These are phyloP conservation scores for Poliocrania exsul DNA, from an alignment of 2,797 vertebrate species.

Conservation along the genomic window DNA sequence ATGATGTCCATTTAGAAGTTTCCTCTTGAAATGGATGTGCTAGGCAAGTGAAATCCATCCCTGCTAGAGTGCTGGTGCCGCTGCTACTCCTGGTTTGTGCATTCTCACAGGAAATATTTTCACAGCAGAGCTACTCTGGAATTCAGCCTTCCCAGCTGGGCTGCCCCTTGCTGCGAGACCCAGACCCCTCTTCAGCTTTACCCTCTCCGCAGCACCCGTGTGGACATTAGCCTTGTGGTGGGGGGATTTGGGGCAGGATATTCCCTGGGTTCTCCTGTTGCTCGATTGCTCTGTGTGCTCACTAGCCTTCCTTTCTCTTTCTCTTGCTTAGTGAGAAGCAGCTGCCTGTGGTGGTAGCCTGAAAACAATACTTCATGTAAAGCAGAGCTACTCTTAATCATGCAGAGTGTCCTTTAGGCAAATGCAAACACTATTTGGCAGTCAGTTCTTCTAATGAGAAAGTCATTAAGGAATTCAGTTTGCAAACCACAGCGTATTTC, in stretches of 20 bases:
- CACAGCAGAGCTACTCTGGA: constrained; percentile 21
- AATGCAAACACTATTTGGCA: constrained; percentile 45
- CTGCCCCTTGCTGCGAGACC: accelerated
- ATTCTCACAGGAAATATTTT: constrained; percentile 23
- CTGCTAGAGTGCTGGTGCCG: neutral
- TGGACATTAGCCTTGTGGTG: accelerated
- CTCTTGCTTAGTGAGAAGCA: neutral
- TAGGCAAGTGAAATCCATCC: neutral
- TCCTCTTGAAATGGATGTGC: neutral
- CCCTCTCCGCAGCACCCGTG: accelerated
- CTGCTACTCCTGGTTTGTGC: neutral
- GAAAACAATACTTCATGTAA: constrained; percentile 4
- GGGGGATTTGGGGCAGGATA: neutral
- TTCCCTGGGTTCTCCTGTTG: accelerated
- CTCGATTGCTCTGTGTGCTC: accelerated
- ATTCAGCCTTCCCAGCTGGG: neutral
- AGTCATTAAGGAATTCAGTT: constrained; percentile 55
- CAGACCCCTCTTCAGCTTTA: neutral
- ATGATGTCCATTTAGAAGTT: neutral
- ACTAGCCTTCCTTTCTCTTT: neutral
- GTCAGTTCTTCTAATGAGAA: constrained; percentile 44
- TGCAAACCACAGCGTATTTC: constrained; percentile 39
- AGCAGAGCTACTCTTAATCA: constrained; percentile 8
- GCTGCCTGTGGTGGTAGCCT: constrained; percentile 20
- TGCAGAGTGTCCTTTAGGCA: neutral